Conservation (phyloP, 1,140 invertebrate genomes). For the Dryas iulia region DNA sequence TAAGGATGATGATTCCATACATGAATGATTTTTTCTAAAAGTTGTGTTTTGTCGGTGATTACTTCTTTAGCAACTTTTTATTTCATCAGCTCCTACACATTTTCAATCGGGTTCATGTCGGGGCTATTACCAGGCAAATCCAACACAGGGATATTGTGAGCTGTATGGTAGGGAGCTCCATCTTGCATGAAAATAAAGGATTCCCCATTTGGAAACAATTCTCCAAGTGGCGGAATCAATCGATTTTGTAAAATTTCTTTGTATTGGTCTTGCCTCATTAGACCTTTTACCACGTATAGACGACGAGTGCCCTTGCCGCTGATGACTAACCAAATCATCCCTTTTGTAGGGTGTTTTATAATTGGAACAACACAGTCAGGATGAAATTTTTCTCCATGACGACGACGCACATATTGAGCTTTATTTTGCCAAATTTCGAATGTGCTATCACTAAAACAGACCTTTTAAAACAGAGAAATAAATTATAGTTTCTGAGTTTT, state of each 20-base stretch:
- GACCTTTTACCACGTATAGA: conserved; percentile 21
- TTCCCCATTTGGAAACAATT: conserved; percentile 14
- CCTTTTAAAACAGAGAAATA: conserved; percentile 4
- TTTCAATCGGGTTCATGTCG: neutral
- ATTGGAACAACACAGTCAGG: conserved; percentile 11
- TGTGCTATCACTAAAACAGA: conserved; percentile 16
- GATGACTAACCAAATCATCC: conserved; percentile 25
- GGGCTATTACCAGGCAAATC: neutral
- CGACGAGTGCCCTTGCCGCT: conserved; percentile 19
- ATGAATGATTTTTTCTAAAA: neutral
- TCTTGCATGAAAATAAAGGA: conserved; percentile 8
- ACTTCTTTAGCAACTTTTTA: conserved; percentile 3
- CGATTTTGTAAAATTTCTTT: conserved; percentile 16
- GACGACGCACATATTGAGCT: conserved; percentile 10
- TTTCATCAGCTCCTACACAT: conserved; percentile 1
- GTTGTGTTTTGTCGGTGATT: neutral
- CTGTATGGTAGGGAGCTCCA: too few species aligned
- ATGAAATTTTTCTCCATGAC: conserved; percentile 13
- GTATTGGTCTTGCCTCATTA: conserved; percentile 22
- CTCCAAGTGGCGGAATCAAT: conserved; percentile 1
- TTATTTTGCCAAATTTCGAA: conserved; percentile 20
- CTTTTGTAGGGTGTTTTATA: conserved; percentile 3
- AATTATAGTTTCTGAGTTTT: too few species aligned
- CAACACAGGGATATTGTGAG: too few species aligned
- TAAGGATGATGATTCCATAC: too few species aligned